These are phyloP conservation scores for Rhipidura dahli DNA, from an alignment of 2,113 vertebrate genomes.

Conservation along the genomic window DNA sequence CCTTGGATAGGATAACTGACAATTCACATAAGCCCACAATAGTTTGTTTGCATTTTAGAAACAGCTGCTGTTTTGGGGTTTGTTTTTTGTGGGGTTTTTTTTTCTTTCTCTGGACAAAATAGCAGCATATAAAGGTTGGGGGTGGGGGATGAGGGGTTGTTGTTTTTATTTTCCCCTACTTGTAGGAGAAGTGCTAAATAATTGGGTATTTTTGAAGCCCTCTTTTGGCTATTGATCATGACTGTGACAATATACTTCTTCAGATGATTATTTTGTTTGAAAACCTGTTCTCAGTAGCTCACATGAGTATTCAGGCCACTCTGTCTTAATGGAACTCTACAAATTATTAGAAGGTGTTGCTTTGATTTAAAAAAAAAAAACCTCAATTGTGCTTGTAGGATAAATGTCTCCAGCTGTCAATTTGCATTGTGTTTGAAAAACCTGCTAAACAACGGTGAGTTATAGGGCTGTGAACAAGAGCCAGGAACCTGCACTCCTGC, in stretches of 20 bases:
- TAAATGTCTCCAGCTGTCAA: background rate
- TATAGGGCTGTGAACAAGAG: background rate
- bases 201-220: background rate
- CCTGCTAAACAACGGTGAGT: background rate
- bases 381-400: background rate
- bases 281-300: background rate
- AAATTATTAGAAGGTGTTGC: background rate
- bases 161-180: background rate
- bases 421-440: background rate
- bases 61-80: background rate
- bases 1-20: background rate
- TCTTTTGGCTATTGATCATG: background rate
- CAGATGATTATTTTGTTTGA: background rate
- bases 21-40: background rate
- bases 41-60: background rate
- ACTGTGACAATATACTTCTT: background rate
- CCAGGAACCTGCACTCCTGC: background rate
- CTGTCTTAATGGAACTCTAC: background rate
- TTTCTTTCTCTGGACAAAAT: background rate
- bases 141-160: accelerated
- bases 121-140: background rate
- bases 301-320: background rate
- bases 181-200: background rate
- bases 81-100: background rate
- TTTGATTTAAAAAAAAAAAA: background rate